Base-by-base conservation (phyloP, 2,888 invertebrate genomes). In the Eupsilia transversa region DNA sequence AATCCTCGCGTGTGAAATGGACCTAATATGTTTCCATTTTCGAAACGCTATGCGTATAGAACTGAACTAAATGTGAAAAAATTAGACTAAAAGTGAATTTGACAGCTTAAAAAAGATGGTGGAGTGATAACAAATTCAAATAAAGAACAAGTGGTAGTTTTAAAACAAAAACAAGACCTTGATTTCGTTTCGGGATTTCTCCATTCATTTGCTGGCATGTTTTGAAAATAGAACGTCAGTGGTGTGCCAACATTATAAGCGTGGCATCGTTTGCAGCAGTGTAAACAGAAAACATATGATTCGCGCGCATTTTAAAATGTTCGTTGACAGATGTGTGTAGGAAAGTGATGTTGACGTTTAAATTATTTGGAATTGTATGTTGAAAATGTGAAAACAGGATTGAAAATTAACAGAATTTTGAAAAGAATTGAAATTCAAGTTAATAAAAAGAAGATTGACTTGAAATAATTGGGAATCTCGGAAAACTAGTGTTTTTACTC, bases 1-100 rank as follows among this genome's bases (percentile, higher is more conserved):
- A 75, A 64, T 96, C 0, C 84, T 96, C 82, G 96, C 96, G 67
- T 96, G 96, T 89, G 96, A 96, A 92, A 91, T 96, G 93, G 96
- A 96, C 90, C 82, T 96, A 27, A 91, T 96, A 74, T 96, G 94
- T 82, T 96, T 96, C 75, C 96, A 96, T 63, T 83, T 90, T 74
- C 60, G 82, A 38, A 86, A 79, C 57, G 74, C 75, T 23, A 79
- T 85, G 78, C 74, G 86, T 59, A 54, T 81, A 27, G 77, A 83
- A 33, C 56, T 79, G 7, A 65, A 70, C 59, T 83, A 72, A 75
- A 60, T 70, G 65, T 10, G 0, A 33, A 27, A 52, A 65, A 56
- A 30, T 46, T 23, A 61, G 49, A 3, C 17, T 27, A 1, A 38
- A 61, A 54, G 33, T 61, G 38, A 61, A 67, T n/a, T 7, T 43